A percentile compares a stretch with the other conserved stretches of the same genome.
Conservation (phyloP, 2,888 invertebrate species). For the Platerodrilus igneus region DNA sequence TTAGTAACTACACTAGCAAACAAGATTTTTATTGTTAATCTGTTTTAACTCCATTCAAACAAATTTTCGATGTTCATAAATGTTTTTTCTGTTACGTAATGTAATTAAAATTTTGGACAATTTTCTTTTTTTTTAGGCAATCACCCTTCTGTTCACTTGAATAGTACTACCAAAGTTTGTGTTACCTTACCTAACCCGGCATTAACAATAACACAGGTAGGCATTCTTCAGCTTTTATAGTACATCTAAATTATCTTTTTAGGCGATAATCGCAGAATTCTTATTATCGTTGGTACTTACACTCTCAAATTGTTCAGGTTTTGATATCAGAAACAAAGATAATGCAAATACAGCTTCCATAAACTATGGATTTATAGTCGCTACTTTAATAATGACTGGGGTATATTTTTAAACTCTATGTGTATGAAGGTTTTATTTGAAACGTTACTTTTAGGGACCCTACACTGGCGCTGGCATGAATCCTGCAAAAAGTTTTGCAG, state of each 20-base stretch:
- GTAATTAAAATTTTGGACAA: too few relatives aligned
- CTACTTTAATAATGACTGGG: constrained; percentile 59
- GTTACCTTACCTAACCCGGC: constrained; percentile 32
- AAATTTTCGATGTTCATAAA: too few relatives aligned
- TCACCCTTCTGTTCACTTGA: too few relatives aligned
- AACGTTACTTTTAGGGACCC: constrained; percentile 40
- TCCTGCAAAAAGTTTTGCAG: constrained; percentile 64
- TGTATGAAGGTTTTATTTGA: constrained; percentile 6
- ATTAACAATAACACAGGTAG: constrained; percentile 14
- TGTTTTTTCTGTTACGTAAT: too few relatives aligned
- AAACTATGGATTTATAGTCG: constrained; percentile 63
- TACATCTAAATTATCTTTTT: constrained; percentile 30
- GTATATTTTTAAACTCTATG: constrained; percentile 46
- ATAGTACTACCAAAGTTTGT: constrained; percentile 27
- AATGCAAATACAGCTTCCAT: constrained; percentile 61
- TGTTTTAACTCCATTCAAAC: too few relatives aligned
- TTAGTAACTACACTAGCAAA: too few relatives aligned
- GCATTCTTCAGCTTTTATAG: background rate
- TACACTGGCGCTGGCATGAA: constrained; percentile 68
- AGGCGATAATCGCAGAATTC: constrained; percentile 61
- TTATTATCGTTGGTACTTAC: constrained; percentile 59
- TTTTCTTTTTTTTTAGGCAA: too few relatives aligned
- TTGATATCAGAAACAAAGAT: constrained; percentile 63
- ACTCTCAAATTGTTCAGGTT: constrained; percentile 63
- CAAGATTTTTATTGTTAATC: too few relatives aligned